These are phyloP conservation scores for Hyposoter dolosus DNA, from an alignment of 2,888 invertebrate species.

Conservation along the genomic window DNA sequence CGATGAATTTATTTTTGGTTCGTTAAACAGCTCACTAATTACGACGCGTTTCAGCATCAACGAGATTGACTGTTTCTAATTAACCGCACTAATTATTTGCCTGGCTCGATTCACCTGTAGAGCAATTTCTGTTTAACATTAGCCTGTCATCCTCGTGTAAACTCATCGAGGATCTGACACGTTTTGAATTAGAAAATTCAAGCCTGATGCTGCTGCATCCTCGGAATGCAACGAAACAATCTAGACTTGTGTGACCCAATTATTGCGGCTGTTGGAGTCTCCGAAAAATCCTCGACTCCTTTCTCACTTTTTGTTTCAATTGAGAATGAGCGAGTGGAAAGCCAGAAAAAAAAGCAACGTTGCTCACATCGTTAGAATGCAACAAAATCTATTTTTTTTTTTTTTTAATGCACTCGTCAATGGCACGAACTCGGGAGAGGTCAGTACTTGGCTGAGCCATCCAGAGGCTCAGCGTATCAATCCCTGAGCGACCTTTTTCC, in stretches of 20 bases:
- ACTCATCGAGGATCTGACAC: neutral
- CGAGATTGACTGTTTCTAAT: conserved; percentile 9
- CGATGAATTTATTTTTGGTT: neutral
- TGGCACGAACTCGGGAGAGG: neutral
- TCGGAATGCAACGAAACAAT: neutral
- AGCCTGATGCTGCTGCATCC: neutral
- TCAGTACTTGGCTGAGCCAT: neutral
- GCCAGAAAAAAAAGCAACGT: neutral
- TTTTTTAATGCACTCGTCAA: neutral
- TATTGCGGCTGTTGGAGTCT: neutral
- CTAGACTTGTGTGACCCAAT: neutral
- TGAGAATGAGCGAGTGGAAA: neutral
- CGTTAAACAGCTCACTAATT: neutral
- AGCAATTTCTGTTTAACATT: conserved; percentile 10
- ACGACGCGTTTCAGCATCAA: neutral
- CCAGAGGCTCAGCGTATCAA: neutral
- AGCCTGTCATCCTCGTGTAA: neutral
- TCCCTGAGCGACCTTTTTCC: no score
- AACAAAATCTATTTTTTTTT: neutral
- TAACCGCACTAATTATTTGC: conserved; percentile 7
- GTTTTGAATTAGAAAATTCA: neutral
- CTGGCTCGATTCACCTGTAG: conserved; percentile 7
- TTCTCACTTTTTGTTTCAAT: neutral
- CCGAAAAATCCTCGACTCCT: neutral
- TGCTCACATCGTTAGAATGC: neutral